Base-by-base conservation (phyloP, 2,888 invertebrate genomes). In the Cryptus armator region DNA sequence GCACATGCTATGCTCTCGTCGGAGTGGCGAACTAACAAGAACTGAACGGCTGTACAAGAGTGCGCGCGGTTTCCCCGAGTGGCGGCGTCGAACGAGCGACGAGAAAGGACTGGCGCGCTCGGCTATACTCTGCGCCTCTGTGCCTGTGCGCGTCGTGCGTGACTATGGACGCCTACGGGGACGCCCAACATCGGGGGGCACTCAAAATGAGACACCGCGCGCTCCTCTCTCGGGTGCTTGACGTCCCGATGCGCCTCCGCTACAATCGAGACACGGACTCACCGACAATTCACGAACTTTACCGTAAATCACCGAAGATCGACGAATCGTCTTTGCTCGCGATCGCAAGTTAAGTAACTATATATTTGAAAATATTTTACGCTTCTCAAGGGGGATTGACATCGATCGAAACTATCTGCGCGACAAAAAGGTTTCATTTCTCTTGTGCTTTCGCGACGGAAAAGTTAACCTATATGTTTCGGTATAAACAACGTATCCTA, bases 1-100 rank as follows among this genome's bases (percentile, higher is more conserved):
- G 92, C 92, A 91, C 93, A 93, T 93, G 92, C 93, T 93, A 86
- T 81, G 85, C 83, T 88, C 82, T 86, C 87, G 80, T 81, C 86
- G 46, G 53, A 75, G 71, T 81, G 84, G 86, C 87, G 87, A 87
- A 86, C 86, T 46, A 85, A 84, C 82, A 84, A 86, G 87, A 88
- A 87, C 88, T 88, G 84, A 88, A 16, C 76, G 16, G 16, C 46
- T 66, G 66, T 43, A 24, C 71, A 71, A 53, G 51, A 37, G 37
- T 29, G 48, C 46, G 59, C 72, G 78, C 64, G 72, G n/a, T 64
- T 67, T 75, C 19, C 12, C 37, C 75, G 64, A 64, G 48, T 12
- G 51, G 75, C 64, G 48, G 75, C 64, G 74, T 16, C 43, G 43
- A 48, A 44, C 64, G 48, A 64, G 44, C 64, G 66, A 24, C 46